These are phyloP conservation scores for Mythimna lalbum DNA, from an alignment of 2,888 invertebrate genomes.

Conservation along the genomic window DNA sequence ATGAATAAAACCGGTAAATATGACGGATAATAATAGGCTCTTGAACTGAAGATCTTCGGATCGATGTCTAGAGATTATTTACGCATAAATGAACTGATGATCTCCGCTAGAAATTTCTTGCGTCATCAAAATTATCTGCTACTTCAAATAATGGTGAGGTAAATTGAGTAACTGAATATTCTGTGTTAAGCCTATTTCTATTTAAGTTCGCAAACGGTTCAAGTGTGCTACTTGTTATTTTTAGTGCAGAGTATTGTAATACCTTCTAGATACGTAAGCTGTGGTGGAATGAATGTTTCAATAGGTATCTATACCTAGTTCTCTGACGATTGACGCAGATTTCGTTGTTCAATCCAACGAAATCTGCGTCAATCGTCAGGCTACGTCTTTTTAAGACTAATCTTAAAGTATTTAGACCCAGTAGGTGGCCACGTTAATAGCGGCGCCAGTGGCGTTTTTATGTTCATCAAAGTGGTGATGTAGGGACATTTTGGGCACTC, in stretches of 20 bases:
- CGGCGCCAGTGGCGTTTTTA: too few species aligned
- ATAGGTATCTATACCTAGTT: neutral
- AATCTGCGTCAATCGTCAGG: too few species aligned
- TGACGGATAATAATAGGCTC: conserved; percentile 22
- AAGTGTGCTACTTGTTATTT: neutral
- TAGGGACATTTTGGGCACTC: too few species aligned
- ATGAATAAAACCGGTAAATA: conserved; percentile 23
- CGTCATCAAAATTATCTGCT: neutral
- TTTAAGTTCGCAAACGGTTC: neutral
- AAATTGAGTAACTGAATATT: neutral
- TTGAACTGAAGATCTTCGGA: neutral
- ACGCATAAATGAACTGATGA: conserved; percentile 4
- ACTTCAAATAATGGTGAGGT: neutral
- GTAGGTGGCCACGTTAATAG: too few species aligned
- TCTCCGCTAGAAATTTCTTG: neutral
- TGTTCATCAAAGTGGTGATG: too few species aligned
- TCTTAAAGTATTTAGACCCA: too few species aligned
- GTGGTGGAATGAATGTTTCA: neutral
- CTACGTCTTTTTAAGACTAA: too few species aligned
- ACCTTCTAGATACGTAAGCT: neutral
- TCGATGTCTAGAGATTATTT: conserved; percentile 5
- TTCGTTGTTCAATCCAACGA: too few species aligned
- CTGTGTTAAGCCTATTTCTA: neutral
- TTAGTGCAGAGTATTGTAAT: neutral
- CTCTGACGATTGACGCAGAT: neutral